phyloP scores from a whole-genome alignment of 1,140 invertebrate species.

The Ceratoteleas bidentatus region DNA sequence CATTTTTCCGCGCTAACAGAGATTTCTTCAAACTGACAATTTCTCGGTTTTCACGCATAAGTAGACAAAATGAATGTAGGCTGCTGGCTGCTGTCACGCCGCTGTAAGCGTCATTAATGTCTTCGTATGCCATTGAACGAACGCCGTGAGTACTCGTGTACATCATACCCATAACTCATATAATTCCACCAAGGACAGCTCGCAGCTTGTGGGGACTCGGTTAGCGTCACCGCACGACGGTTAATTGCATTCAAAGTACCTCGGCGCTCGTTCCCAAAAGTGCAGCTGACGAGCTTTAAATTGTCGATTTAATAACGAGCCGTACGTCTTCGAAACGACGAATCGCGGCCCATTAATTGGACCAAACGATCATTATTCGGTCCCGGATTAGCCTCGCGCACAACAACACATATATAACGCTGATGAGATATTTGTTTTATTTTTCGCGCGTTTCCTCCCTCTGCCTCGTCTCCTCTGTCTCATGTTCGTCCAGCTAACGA shows the following conservation, averaged over 20 bases:
- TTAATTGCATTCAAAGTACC: slow-evolving; percentile 53
- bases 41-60: slow-evolving; percentile 50
- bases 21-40: slow-evolving; percentile 53
- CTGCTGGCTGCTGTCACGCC: slow-evolving; percentile 45
- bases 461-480: too few relatives aligned
- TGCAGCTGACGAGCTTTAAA: slow-evolving; percentile 53
- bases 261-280: slow-evolving; percentile 24
- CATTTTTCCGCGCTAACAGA: slow-evolving; percentile 16
- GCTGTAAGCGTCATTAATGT: slow-evolving; percentile 58
- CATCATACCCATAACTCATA: slow-evolving; percentile 62
- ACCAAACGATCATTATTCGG: slow-evolving; percentile 27
- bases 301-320: slow-evolving; percentile 57
- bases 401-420: slow-evolving; percentile 6
- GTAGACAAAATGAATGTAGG: slow-evolving; percentile 57
- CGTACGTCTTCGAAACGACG: slow-evolving; percentile 16
- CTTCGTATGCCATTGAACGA: slow-evolving; percentile 38
- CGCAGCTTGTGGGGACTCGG: slow-evolving; percentile 10
- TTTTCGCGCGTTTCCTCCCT: neutral
- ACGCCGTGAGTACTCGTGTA: slow-evolving; percentile 45
- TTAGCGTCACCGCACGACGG: slow-evolving; percentile 32
- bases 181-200: slow-evolving; percentile 49
- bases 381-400: slow-evolving; percentile 12
- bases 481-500: neutral
- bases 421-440: slow-evolving; percentile 9
- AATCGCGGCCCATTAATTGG: slow-evolving; percentile 27